phyloP scores from a whole-genome alignment of 2,888 invertebrate species.

The Drosophila anceps region DNA sequence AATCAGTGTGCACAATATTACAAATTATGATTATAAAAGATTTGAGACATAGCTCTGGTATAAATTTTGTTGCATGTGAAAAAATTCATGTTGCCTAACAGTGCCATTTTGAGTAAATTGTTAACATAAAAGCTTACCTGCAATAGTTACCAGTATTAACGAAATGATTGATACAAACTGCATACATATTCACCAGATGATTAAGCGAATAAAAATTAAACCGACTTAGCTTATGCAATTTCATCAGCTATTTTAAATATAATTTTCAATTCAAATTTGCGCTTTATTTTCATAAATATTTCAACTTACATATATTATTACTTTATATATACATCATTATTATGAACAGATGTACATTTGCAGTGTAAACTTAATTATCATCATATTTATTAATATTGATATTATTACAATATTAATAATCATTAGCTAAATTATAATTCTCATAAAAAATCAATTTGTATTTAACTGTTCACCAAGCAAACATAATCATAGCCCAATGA shows the following conservation, averaged over 20 bases:
- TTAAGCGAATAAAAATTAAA: neutral
- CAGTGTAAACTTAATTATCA: too few species aligned
- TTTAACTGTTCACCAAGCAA: too few species aligned
- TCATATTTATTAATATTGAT: too few species aligned
- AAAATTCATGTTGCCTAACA: constrained; percentile 12
- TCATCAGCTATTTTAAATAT: neutral
- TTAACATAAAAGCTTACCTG: neutral
- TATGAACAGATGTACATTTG: too few species aligned
- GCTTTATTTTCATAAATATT: neutral
- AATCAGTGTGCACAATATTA: neutral
- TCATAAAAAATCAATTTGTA: too few species aligned
- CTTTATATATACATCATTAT: neutral
- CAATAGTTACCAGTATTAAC: neutral
- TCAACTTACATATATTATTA: neutral
- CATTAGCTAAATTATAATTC: too few species aligned
- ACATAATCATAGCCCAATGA: too few species aligned
- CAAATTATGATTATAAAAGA: neutral
- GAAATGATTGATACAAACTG: neutral
- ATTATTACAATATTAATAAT: too few species aligned
- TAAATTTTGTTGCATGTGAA: neutral
- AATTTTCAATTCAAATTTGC: too few species aligned
- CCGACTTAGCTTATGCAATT: neutral
- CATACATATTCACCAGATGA: neutral
- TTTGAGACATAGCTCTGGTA: neutral
- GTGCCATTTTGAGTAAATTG: constrained; percentile 35